phyloP scores from a whole-genome alignment of 2,113 vertebrate species.

The Gymnarchus niloticus region DNA sequence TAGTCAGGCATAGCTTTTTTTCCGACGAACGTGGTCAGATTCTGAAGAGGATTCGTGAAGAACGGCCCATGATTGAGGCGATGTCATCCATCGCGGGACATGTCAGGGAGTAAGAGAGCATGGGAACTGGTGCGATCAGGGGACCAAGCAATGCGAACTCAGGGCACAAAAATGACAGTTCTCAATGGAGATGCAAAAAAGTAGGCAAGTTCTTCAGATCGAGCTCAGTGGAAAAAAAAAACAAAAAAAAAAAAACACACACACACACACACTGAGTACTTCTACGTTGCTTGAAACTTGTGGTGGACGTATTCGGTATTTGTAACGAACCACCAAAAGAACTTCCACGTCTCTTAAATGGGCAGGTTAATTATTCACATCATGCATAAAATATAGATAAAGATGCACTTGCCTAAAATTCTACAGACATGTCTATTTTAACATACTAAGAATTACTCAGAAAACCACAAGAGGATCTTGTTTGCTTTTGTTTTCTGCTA shows the following conservation, averaged over 20 bases:
- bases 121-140: constrained; percentile 50
- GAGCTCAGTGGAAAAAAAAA: neutral
- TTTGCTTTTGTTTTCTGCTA: neutral
- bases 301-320: neutral
- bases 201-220: neutral
- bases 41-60: neutral
- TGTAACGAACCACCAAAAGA: neutral
- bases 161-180: neutral
- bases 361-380: neutral
- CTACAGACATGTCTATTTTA: neutral
- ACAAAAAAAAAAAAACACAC: neutral
- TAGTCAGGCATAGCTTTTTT: neutral
- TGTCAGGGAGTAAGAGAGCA: constrained; percentile 66
- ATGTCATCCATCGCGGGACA: neutral
- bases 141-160: constrained; percentile 37
- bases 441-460: neutral
- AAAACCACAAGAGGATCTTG: neutral
- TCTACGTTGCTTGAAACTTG: neutral
- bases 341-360: neutral
- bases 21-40: neutral
- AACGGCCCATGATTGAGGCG: neutral
- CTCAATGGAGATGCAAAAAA: neutral
- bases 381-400: neutral
- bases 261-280: too few relatives aligned
- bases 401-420: neutral